Base-by-base conservation (phyloP, 2,888 invertebrate genomes). In the Drosophila quasianomalipes region DNA sequence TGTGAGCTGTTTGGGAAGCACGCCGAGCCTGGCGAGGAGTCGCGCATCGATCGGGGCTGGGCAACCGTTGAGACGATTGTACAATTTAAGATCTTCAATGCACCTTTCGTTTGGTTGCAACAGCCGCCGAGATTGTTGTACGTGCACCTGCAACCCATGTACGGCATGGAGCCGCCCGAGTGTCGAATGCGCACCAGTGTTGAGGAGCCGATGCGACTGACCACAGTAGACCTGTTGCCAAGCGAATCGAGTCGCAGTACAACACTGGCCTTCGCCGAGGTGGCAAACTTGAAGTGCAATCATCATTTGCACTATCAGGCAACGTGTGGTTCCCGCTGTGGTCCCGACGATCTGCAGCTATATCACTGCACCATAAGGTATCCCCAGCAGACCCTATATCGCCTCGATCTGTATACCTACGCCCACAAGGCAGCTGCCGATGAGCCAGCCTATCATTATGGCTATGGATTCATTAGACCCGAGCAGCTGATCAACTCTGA, bases 401-500 rank as follows among this genome's bases (percentile, higher is more conserved):
- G 97, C 79, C 94, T 98, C 73, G 97, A 98, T 94, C 95, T 97
- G 88, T 98, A 96, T 92, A 95, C 96, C 26, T 96, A 96, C 90
- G 95, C 95, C 80, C 94, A 95, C 53, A 94, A 95, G 81, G 94
- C 94, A 12, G 93, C 90, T 5, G 93, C 94, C 28, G 96, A 95
- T 68, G 96, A 97, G 83, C 96, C 96, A 47, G 97, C 98, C 3
- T 96, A 95, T 89, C 97, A 97, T 93, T 95, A 97, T 57, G 98
- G 98, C 4, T 98, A 97, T 91, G 97, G 97, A 85, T 97, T 98
- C 93, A 95, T 98, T 70, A 94, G 97, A 82, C 98, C 98, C 1
- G 96, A 96, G 81, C 96, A 96, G 90, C 94, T 97, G 79, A 96
- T 96, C 82, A 94, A 95, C 52, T 97, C 97, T 33, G 96, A 96